Base-by-base conservation (phyloP, 1,140 invertebrate species). In the Tribolium madens region DNA sequence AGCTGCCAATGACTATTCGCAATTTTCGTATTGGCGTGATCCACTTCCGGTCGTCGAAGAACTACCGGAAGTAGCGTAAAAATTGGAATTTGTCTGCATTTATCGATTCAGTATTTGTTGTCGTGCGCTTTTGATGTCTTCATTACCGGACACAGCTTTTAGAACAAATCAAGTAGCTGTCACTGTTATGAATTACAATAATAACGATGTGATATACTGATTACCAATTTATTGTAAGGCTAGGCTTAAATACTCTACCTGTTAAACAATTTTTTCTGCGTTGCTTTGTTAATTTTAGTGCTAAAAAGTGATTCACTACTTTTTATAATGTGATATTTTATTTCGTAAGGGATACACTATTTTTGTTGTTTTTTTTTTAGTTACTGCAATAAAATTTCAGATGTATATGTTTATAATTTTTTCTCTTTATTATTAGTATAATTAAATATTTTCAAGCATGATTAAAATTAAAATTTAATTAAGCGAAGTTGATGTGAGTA, bases 11-110 rank as follows among this genome's bases (percentile, higher is more conserved):
- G 96, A 97, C 84, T 98, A 93, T 87, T 96, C 93, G 68, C 92
- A 93, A 80, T 97, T 97, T 83, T 92, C 93, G 74, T 98, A 94
- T 86, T 98, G 97, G 97, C 91, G 96, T 70, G 92, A 96, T 74
- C 96, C 96, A 5, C 90, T 98, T 79, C 90, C 90, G 7, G 85
- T 87, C 42, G 74, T 89, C 13, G 84, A 86, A 31, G 78, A 82
- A 21, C 76, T 83, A 26, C 75, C 78, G 7, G 76, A 82, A 76
- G 13, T 82, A n/a, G 26, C 26, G 17, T 77, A 79, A 75, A 33
- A n/a, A 73, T 46, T 31, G 14, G 9, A 18, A 57, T 33, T n/a
- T 47, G 9, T 71, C 68, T 71, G 72, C 52, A 74, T 74, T 57
- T 74, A 74, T 26, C 47, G 26, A 14, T 64, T 50, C 70, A 72